A percentile compares a stretch with the other conserved stretches of the same genome.
Conservation (phyloP, 2,888 invertebrate species). For the Ennomos quercinarius region DNA sequence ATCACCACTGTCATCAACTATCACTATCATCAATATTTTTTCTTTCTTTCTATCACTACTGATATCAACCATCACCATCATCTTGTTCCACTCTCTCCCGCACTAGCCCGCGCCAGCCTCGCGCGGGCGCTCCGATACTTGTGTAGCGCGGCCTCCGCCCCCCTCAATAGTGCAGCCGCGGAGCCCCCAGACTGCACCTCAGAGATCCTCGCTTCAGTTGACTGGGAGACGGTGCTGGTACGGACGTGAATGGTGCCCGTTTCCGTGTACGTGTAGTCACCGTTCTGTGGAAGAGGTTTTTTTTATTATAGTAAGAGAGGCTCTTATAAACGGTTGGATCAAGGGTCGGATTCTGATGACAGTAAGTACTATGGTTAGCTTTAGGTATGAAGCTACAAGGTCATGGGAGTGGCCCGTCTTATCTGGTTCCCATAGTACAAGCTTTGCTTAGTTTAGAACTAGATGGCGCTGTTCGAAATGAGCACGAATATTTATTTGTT, state of each 20-base stretch:
- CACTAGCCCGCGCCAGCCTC: conserved; percentile 63
- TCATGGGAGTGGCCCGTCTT: no score
- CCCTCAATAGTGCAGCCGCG: conserved; percentile 49
- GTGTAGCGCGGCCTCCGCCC: conserved; percentile 65
- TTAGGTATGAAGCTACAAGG: no score
- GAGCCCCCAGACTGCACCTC: background rate
- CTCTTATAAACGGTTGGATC: no score
- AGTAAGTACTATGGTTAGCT: no score
- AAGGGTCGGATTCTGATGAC: no score
- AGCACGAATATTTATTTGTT: no score
- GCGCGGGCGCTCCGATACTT: conserved; percentile 67
- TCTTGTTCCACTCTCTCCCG: background rate
- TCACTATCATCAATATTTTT: no score
- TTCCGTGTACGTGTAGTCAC: conserved; percentile 55
- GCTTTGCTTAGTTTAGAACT: no score
- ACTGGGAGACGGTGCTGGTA: conserved; percentile 57
- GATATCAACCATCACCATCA: no score
- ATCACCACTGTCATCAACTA: no score
- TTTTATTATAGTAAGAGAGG: background rate
- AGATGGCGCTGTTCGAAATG: no score
- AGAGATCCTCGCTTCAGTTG: conserved; percentile 34
- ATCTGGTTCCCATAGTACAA: background rate
- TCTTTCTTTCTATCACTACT: no score
- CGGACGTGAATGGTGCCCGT: conserved; percentile 59
- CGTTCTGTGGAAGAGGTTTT: conserved; percentile 49